Evolutionary conservation across 2,888 invertebrate genomes (phyloP).

Genomic region (Dusona sp.): DNA sequence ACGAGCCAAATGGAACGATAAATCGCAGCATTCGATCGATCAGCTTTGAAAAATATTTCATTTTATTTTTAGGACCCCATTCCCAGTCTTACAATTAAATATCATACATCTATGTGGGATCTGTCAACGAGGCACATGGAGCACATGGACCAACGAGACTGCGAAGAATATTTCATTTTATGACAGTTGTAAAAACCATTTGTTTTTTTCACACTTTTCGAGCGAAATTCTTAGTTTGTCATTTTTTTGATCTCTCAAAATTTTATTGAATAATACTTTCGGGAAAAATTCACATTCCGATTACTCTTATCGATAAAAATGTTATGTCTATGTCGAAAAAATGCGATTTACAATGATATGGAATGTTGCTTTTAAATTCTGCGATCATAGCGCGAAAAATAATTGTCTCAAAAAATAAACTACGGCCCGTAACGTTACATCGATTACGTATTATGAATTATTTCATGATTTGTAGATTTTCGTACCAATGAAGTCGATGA

Average conservation of each 20-base stretch:
- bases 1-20: neutral
- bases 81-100: constrained; percentile 23
- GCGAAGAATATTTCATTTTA: neutral
- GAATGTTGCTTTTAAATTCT: neutral
- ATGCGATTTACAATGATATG: neutral
- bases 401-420: neutral
- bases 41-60: constrained; percentile 17
- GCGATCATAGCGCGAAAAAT: neutral
- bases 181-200: neutral
- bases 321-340: neutral
- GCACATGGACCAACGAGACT: neutral
- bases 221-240: neutral
- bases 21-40: neutral
- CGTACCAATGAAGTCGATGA: constrained; percentile 11
- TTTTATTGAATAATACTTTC: neutral
- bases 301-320: neutral
- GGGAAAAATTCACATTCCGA: neutral
- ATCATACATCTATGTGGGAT: neutral
- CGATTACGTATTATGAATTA: constrained; percentile 37
- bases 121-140: constrained; percentile 5
- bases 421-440: neutral
- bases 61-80: constrained; percentile 41
- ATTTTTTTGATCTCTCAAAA: neutral
- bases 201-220: neutral
- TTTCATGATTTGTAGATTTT: constrained; percentile 50